Evolutionary conservation across 2,797 vertebrate genomes (phyloP), one percentile per base, ranked within the genome.

Genomic region (Fratercula arctica): DNA sequence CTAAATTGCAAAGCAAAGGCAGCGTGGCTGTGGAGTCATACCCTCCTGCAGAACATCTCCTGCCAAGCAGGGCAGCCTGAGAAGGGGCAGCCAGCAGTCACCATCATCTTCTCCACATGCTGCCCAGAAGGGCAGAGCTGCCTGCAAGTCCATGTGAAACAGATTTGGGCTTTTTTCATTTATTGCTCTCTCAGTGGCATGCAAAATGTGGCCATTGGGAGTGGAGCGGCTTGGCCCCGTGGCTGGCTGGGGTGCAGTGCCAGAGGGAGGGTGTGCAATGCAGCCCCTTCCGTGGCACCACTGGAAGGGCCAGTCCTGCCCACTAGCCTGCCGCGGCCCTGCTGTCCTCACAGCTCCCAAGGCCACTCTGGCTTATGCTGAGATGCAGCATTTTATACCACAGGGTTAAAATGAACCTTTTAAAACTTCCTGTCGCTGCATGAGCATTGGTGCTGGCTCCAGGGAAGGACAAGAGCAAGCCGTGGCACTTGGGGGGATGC

Each of bases 241-340:
- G 1, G 66, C 57, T 20, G 64, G 25, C 48, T 11, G 23, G 35
- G 35, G 20, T 5, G 21, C 25, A 26, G 67, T 1, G 5, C 54
- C 0, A 2, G 33, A 8, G 43, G 59, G n/a, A 20, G n/a, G 28
- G 57, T 43, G 46, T 33, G 79, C 35, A 3, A 4, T 0, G 3
- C 39, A 31, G 66, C n/a, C 33, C 43, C 43, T 56, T 39, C 12
- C 0, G 1, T 17, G 28, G 35, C 43, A 33, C 43, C 0, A 2
- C 63, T 17, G 61, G 61, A 37, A 24, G 48, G 48, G n/a, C 33
- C 39, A 4, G 39, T 53, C 37, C 64, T 72, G 59, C 66, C n/a
- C 4, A 2, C n/a, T 21, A 41, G 68, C 54, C 75, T 56, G 28
- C 45, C 0, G 0, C 20, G 33, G 10, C 67, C 83, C 33, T 54